Percentiles rank a stretch among this genome's conserved stretches.
These are phyloP conservation scores for Chymomyza fuscimana DNA, from an alignment of 2,888 invertebrate genomes.

Conservation along the genomic window DNA sequence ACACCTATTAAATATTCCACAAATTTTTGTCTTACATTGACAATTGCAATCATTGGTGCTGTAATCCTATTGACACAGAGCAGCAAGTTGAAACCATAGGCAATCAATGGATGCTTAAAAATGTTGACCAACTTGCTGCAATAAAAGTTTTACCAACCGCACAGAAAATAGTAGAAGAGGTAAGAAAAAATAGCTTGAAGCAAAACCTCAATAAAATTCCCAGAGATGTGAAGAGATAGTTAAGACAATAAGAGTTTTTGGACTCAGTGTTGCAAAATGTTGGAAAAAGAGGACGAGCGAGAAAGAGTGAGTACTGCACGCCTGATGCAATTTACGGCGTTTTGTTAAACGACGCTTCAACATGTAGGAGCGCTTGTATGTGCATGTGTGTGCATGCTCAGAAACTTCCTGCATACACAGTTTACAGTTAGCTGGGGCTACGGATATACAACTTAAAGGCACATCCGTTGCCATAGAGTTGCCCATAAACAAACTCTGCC, in stretches of 20 bases:
- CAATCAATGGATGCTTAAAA: conserved; percentile 26
- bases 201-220: conserved; percentile 43
- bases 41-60: not conserved
- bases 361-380: conserved; percentile 43
- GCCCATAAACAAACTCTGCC: conserved; percentile 1
- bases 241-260: not conserved
- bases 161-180: not conserved
- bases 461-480: conserved; percentile 50
- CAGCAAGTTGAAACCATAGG: conserved; percentile 39
- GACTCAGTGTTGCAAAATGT: conserved; percentile 13
- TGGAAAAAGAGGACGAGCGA: conserved; percentile 8
- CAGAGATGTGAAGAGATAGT: not conserved
- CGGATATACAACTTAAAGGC: conserved; percentile 71
- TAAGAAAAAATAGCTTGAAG: not conserved
- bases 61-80: not conserved
- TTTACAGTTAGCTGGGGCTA: conserved; percentile 26
- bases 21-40: not conserved
- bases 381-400: conserved; percentile 40
- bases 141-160: conserved; percentile 30
- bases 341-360: conserved; percentile 71
- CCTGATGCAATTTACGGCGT: conserved; percentile 69
- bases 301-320: conserved; percentile 34
- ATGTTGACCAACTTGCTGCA: conserved; percentile 18
- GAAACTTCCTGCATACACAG: conserved; percentile 35
- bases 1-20: not conserved